These are phyloP conservation scores for Micrasema longulum DNA, from an alignment of 1,140 invertebrate species.

Conservation along the genomic window DNA sequence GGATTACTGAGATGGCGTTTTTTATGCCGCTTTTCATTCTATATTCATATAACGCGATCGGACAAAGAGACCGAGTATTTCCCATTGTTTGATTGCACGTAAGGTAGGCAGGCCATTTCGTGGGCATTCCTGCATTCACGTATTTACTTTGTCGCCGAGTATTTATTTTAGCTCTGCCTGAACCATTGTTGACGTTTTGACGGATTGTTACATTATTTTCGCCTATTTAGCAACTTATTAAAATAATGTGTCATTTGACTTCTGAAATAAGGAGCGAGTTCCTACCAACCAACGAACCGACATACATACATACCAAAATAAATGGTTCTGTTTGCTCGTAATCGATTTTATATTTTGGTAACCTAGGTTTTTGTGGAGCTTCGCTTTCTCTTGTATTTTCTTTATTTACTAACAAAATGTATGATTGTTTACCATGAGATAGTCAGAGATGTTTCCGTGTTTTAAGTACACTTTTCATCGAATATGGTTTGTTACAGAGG, in stretches of 20 bases:
- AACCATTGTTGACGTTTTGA: slow-evolving; percentile 8
- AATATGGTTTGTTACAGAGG: too few relatives aligned
- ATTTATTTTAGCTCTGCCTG: slow-evolving; percentile 10
- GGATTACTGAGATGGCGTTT: slow-evolving; percentile 11
- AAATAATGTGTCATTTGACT: slow-evolving; percentile 8
- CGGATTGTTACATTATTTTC: neutral
- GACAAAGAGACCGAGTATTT: slow-evolving; percentile 5
- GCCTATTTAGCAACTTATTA: neutral
- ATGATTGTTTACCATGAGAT: too few relatives aligned
- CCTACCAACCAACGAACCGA: neutral
- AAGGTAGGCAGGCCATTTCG: slow-evolving; percentile 32
- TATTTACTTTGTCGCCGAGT: slow-evolving; percentile 19
- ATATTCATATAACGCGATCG: neutral
- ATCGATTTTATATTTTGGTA: slow-evolving; percentile 37
- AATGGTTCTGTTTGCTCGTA: slow-evolving; percentile 27
- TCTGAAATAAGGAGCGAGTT: slow-evolving; percentile 10
- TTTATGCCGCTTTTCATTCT: neutral
- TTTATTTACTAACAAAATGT: neutral
- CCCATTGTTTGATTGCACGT: slow-evolving; percentile 29
- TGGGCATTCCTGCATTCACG: slow-evolving; percentile 27
- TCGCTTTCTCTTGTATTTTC: neutral
- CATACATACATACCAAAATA: slow-evolving; percentile 21
- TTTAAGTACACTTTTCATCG: too few relatives aligned
- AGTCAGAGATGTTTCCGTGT: too few relatives aligned
- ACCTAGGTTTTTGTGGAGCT: slow-evolving; percentile 13